Evolutionary conservation across 1,140 invertebrate species (phyloP), one percentile per base, ranked within the genome.

Genomic region (Drosophila watanabei): DNA sequence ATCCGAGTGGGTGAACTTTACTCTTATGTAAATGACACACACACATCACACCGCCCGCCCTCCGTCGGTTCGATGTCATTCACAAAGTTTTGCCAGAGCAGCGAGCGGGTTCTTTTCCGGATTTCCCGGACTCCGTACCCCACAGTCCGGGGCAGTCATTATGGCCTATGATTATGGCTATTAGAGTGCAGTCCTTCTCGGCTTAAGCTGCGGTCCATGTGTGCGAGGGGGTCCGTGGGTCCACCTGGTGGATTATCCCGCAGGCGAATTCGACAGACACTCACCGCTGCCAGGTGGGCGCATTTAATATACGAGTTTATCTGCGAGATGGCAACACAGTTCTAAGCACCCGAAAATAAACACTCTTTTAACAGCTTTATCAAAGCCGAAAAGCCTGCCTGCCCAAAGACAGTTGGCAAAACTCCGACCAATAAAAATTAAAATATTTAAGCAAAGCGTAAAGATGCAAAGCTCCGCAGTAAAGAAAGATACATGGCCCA

Each of bases 371-470:
- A 81, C 68, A 81, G 86, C 81, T 89, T 88, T 88, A 88, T 88
- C 85, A 71, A 64, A 75, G 78, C 71, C 43, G 71, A 43, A 62
- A 70, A 75, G 76, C 75, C 76, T 43, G 45, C 60, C 60, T 43
- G 20, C 39, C 54, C 43, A 79, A 49, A 79, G 79, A 81, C 82
- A 81, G 73, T 82, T 82, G 75, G 70, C 43, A 85, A 39, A 89
- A 89, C 86, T 89, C 84, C 56, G 59, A 89, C 86, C 86, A 90
- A 89, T 90, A 89, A 89, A 89, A 90, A 89, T 89, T 89, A 89
- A 89, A 89, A 90, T 90, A 86, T 89, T 89, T 90, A 90, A 90
- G 86, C 79, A 90, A 86, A 86, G 86, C 79, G 85, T 79, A 89
- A 90, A 82, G 86, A 90, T 82, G 86, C 86, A 85, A 89, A 89